These are phyloP conservation scores for Bellardia bayeri DNA, from an alignment of 2,888 invertebrate species.

Conservation along the genomic window DNA sequence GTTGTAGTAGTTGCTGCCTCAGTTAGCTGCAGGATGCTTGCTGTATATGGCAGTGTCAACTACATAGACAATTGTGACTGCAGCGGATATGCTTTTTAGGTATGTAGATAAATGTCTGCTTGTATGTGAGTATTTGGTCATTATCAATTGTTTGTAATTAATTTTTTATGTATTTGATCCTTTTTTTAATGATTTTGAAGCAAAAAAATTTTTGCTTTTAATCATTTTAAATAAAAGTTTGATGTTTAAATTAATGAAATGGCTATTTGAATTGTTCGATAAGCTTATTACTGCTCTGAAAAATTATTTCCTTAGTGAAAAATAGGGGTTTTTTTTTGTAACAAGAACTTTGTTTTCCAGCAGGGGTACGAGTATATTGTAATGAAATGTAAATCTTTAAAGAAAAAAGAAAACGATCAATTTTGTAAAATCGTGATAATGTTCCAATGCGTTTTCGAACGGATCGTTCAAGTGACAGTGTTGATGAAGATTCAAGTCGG, in stretches of 20 bases:
- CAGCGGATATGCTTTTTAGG: slow-evolving; percentile 51
- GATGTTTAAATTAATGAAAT: neutral
- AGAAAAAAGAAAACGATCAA: no score
- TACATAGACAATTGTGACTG: slow-evolving; percentile 52
- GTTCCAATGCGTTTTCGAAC: no score
- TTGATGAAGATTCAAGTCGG: no score
- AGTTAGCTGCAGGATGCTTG: slow-evolving; percentile 42
- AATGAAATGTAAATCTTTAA: no score
- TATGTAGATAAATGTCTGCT: neutral
- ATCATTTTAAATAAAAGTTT: neutral
- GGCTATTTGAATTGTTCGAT: no score
- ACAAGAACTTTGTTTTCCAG: no score
- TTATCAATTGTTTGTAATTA: neutral
- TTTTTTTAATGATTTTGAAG: neutral
- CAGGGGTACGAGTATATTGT: no score
- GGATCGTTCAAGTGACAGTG: no score
- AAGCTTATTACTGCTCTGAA: no score
- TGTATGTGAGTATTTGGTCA: slow-evolving; percentile 11
- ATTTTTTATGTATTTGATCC: neutral
- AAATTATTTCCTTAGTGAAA: no score
- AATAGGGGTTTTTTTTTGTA: no score
- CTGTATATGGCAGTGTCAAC: slow-evolving; percentile 27
- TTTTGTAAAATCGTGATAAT: no score
- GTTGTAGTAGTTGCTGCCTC: slow-evolving; percentile 35
- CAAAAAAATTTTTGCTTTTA: neutral